Base-by-base conservation (phyloP, 2,888 invertebrate genomes). In the Steinernema hermaphroditum region DNA sequence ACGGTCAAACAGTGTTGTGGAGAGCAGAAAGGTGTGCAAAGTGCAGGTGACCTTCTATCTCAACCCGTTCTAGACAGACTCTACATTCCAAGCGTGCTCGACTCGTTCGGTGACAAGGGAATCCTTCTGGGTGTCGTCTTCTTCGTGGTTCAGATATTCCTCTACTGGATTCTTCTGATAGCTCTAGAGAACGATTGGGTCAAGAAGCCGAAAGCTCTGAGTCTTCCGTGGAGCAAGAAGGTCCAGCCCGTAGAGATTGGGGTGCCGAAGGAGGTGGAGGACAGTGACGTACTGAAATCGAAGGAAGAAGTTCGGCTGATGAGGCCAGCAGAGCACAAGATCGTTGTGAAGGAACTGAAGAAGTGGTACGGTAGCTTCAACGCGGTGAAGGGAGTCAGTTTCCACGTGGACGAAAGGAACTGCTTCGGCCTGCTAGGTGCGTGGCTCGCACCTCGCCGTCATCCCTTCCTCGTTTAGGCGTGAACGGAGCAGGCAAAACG, bases 351-450 rank as follows among this genome's bases (percentile, higher is more conserved):
- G 29, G 78, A 81, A 54, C 46, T 82, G 37, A 73, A 77, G 37
- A 82, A 82, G 71, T 9, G 77, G 71, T 82, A 82, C 74, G 82
- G 82, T 50, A 73, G 73, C 22, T 82, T 82, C 75, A 77, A 79
- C 43, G 82, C 82, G 1, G 82, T 82, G 16, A 82, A 82, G 41
- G 83, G 81, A 32, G 79, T 83, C 71, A 80, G 77, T 43, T 83
- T 83, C 77, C 81, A 81, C 44, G 81, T 81, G 2, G 77, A 77
- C 44, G 76, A 75, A 0, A 76, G 75, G 16, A 78, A 81, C 46
- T 83, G 83, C 71, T 83, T 83, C 71, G 83, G 83, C 8, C 72
- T 83, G 12, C 75, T 83, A 0, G 83, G 77, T 68, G 34, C 14
- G 44, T 41, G 14, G 49, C n/a, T 62, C 2, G 14, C 14, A 6